Evolutionary conservation across 2,797 vertebrate species (phyloP), one percentile per base, ranked within the genome.

Genomic region (Echeneis naucrates): DNA sequence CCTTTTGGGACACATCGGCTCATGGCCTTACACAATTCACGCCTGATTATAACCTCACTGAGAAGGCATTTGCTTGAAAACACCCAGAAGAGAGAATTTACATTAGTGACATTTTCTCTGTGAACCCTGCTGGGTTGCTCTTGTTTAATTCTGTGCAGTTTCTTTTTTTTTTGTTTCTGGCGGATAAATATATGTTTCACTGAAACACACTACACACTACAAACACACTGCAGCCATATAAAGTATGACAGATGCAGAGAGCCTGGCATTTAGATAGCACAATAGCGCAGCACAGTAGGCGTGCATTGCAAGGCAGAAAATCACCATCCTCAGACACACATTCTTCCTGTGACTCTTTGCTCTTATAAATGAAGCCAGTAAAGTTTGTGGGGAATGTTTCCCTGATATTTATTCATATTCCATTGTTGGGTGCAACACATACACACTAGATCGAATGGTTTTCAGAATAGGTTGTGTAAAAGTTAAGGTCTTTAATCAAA

Each of bases 21-120:
- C 54, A 83, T 68, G 37, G 52, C 48, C 72, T 86, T 72, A 58
- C 48, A 59, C 69, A 40, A 40, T 75, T 85, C 44, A 67, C 21
- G 68, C 37, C 48, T 44, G 56, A 67, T 75, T 53, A 67, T 63
- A 64, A 24, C 26, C 66, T 84, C 71, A 81, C 47, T 0, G 1
- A 52, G 42, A 81, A 80, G 69, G 52, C 79, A 61, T 84, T 72
- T 83, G 47, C 85, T 82, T 81, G 65, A 74, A 72, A 85, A 80
- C 74, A 78, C 77, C 45, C 60, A 42, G 27, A 45, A 53, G 47
- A 73, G 52, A 54, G 45, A 30, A 83, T 85, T 85, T 75, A 83
- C 47, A 70, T 81, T 24, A 52, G 77, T 42, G 44, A 72, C 48
- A 53, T 77, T 72, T 80, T 60, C 53, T 64, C 40, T 27, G 53